Evolutionary conservation across 2,113 vertebrate genomes (phyloP), one percentile per base, ranked within the genome.

Genomic region (Paracanthobrama guichenoti): DNA sequence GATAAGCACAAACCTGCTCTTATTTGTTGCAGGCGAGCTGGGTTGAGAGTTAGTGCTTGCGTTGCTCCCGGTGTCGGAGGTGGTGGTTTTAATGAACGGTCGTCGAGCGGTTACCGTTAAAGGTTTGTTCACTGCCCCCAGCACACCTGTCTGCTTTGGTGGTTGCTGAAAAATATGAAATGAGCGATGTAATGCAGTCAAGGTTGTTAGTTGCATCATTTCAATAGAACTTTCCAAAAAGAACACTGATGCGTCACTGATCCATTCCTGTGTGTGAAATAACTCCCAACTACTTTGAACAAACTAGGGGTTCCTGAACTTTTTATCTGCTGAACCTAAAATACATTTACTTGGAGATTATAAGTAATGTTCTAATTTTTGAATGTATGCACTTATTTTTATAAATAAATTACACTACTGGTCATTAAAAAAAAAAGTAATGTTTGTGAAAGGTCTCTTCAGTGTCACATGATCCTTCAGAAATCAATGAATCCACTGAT

Each of bases 41-140:
- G 97, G 91, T 7, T 96, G 97, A 53, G 97, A 96, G 92, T 97
- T 97, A 82, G 94, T 93, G 90, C 93, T 96, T 88, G 95, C 90
- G 86, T 94, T 97, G 92, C 95, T 97, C 91, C 93, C 92, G 31
- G 95, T 93, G 87, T 98, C 97, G 24, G 95, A 93, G 84, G 93
- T 92, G 18, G 95, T 83, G 79, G 93, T 95, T 93, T 97, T 97
- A 53, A 94, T 94, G 84, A 97, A 97, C 0, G 97, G 95, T 89
- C 97, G 96, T 81, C 96, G 96, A 87, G 96, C 97, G 26, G 97
- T 96, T 86, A 97, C 96, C 12, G 97, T 97, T 82, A 99, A 94
- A 11, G 97, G 95, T 88, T 99, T 99, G 90, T 99, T 99, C 87
- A 98, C 97, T 48, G 98, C 91, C 84, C 94, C 97, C 85, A 99